phyloP scores from a whole-genome alignment of 2,888 invertebrate species.

The Amiota communis region DNA sequence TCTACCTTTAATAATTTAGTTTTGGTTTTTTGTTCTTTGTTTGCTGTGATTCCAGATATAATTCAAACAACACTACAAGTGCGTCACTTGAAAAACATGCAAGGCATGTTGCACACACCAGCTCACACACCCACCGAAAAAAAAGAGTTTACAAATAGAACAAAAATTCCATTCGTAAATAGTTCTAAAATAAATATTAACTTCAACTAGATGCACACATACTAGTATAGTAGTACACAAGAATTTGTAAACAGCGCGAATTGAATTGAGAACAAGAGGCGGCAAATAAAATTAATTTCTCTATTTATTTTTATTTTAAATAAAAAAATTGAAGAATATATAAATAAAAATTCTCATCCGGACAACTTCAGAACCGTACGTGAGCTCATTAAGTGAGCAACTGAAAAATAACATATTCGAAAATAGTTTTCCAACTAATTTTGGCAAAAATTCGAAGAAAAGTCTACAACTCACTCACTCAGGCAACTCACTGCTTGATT shows the following conservation, averaged over 20 bases:
- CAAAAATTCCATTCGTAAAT: background rate
- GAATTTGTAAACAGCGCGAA: too few species aligned
- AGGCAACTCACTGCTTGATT: too few species aligned
- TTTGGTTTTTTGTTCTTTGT: slow-evolving; percentile 29
- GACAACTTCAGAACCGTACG: background rate
- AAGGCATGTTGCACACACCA: background rate
- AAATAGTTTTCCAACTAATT: slow-evolving; percentile 21
- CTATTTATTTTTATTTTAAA: too few species aligned
- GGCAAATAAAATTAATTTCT: too few species aligned
- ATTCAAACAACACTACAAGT: background rate
- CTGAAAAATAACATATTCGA: slow-evolving; percentile 13
- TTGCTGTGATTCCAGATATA: background rate
- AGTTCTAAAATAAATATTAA: slow-evolving; percentile 12
- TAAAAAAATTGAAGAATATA: too few species aligned
- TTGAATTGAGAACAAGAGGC: too few species aligned
- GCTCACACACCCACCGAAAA: background rate
- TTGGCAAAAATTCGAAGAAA: slow-evolving; percentile 25
- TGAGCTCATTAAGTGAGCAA: slow-evolving; percentile 18
- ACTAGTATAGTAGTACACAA: too few species aligned
- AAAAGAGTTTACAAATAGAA: slow-evolving; percentile 2
- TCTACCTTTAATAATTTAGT: slow-evolving; percentile 34
- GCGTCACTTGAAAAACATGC: background rate
- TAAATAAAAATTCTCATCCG: too few species aligned
- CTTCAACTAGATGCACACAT: background rate
- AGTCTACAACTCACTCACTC: background rate